These are phyloP conservation scores for Aspiorhynchus laticeps DNA, from an alignment of 2,113 vertebrate genomes.

Conservation along the genomic window DNA sequence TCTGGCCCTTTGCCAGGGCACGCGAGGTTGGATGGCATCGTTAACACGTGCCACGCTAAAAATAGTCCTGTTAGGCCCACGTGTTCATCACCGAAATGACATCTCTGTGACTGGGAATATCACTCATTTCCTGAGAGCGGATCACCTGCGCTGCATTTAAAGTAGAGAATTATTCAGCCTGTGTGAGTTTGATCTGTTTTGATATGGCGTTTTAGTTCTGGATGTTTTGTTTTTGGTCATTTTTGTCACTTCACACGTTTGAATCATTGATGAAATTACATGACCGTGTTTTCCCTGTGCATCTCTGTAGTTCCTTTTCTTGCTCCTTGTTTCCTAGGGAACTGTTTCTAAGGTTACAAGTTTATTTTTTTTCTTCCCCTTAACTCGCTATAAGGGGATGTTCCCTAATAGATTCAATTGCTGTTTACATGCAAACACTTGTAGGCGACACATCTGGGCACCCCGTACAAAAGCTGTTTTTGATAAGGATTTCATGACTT, in stretches of 20 bases:
- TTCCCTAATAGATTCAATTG: constrained; percentile 42
- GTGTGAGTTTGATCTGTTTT: constrained; percentile 24
- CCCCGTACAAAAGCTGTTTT: background rate
- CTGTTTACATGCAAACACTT: constrained; percentile 14
- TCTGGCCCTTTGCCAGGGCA: constrained; percentile 45
- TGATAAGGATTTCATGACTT: background rate
- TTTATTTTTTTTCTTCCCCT: constrained; percentile 51
- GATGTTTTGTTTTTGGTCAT: background rate
- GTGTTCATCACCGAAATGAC: constrained; percentile 50
- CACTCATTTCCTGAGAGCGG: constrained; percentile 33
- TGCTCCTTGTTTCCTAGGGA: constrained; percentile 63
- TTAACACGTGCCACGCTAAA: constrained; percentile 51
- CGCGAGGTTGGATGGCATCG: constrained; percentile 17
- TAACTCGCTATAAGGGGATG: constrained; percentile 30
- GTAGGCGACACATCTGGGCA: background rate
- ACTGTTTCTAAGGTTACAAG: constrained; percentile 66
- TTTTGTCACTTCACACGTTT: background rate
- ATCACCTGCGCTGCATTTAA: constrained; percentile 42
- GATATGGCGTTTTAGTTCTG: background rate
- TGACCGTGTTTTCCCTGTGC: constrained; percentile 4
- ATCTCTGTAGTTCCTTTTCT: constrained; percentile 47
- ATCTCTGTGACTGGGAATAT: constrained; percentile 49
- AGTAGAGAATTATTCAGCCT: constrained; percentile 35
- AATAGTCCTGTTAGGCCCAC: constrained; percentile 46
- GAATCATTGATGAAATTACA: constrained; percentile 7